Percentiles rank a stretch among this genome's conserved stretches.
phyloP scores from a whole-genome alignment of 2,113 vertebrate species.

The Myodes glareolus region DNA sequence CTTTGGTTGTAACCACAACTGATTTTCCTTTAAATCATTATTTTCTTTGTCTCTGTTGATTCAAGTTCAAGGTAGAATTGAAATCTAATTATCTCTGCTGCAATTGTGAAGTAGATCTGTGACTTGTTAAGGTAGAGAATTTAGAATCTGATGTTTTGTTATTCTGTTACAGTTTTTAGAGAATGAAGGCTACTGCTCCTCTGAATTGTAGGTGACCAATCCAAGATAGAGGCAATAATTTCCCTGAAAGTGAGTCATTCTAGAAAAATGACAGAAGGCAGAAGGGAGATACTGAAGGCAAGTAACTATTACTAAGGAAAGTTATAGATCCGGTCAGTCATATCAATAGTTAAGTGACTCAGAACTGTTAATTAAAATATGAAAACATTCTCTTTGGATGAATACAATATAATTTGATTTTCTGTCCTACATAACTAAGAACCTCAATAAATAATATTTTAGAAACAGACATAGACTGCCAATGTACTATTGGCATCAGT shows the following conservation, averaged over 20 bases:
- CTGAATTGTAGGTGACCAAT: background rate
- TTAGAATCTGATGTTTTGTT: background rate
- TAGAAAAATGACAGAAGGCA: background rate
- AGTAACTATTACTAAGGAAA: background rate
- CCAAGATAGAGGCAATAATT: background rate
- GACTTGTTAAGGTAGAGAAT: background rate
- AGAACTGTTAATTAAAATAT: conserved; percentile 1
- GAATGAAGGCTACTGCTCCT: background rate
- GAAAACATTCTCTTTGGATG: background rate
- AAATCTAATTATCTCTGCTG: background rate
- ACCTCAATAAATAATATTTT: conserved; percentile 5
- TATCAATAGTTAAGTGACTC: background rate
- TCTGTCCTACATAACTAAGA: background rate
- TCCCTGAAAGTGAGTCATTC: background rate
- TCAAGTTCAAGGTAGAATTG: background rate
- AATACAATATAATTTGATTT: conserved; percentile 2
- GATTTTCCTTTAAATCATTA: background rate
- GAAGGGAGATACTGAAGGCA: background rate
- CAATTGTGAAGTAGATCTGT: background rate
- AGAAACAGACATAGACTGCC: background rate
- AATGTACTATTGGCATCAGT: background rate
- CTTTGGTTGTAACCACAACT: conserved; percentile 1
- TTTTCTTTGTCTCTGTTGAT: background rate
- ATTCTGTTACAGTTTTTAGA: background rate
- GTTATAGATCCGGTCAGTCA: background rate